Evolutionary conservation across 2,113 vertebrate genomes (phyloP), one percentile per base, ranked within the genome.

Genomic region (Anolis carolinensis): DNA sequence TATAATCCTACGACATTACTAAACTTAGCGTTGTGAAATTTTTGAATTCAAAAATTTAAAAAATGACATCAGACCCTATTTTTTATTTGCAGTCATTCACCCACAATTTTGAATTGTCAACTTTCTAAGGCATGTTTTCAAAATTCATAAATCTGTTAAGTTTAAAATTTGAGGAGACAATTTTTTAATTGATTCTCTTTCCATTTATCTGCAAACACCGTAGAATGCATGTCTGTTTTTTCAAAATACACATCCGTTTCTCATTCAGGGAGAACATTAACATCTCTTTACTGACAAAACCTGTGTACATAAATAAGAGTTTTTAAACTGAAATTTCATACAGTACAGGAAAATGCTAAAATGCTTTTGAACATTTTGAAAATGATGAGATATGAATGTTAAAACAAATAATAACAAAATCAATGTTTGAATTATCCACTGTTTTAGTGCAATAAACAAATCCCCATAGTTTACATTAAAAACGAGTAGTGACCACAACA

Each of bases 381-480:
- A 55, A 23, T 5, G 79, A 44, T 16, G 25, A 27, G 34, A 44
- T n/a, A 81, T 10, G 32, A 81, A 44, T 81, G 14, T 48, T 81
- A 30, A 44, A 32, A 67, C 20, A 44, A 4, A 32, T 82, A 59
- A 59, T 16, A 59, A 59, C 13, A 59, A 59, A 59, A 59, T 18
- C 55, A 59, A 4, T 59, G 80, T 27, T 82, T 34, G 9, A 74
- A 65, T 52, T 23, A 32, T 70, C 0, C 6, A 75, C 71, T 30
- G 8, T 75, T 82, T 84, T 34, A 52, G 36, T 70, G 84, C 79
- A 79, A 32, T 34, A 59, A 79, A 44, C 6, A 62, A 25, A 30
- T 86, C 7, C 83, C 72, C 79, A 88, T 16, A 4, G 74, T 23
- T 75, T 92, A 30, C 44, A 6, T 14, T 92, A 72, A 1, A 18